Conservation (phyloP, 2,888 invertebrate species). For the Dolomedes plantarius region DNA sequence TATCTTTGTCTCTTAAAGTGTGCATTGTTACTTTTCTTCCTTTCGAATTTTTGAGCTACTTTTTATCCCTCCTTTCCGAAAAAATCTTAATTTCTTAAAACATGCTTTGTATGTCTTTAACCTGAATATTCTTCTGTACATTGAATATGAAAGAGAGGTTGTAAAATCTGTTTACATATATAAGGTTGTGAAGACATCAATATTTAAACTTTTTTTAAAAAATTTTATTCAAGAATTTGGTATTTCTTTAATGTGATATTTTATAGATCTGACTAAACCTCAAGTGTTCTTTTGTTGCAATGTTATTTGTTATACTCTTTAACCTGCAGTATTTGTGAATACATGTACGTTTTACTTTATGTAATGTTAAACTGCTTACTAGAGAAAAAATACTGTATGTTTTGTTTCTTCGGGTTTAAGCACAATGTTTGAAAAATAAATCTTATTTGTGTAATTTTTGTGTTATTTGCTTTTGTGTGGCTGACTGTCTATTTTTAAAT, state of each 20-base stretch:
- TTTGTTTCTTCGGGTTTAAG: conserved; percentile 52
- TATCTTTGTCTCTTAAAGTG: too few species aligned
- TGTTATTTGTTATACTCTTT: neutral
- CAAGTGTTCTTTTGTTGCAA: conserved; percentile 12
- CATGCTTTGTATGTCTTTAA: too few species aligned
- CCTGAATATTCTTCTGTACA: neutral
- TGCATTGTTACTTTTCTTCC: too few species aligned
- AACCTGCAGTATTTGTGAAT: conserved; percentile 15
- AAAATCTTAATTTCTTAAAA: too few species aligned
- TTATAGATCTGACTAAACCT: conserved; percentile 21
- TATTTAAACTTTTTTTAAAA: neutral
- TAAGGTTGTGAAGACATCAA: neutral
- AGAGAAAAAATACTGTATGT: conserved; percentile 32
- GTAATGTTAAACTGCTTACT: conserved; percentile 23
- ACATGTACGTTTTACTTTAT: conserved; percentile 31
- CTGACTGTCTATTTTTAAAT: neutral
- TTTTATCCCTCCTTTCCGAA: too few species aligned
- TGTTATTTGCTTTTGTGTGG: conserved; percentile 13
- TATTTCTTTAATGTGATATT: conserved; percentile 50
- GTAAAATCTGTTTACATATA: neutral
- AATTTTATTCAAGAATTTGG: conserved; percentile 5
- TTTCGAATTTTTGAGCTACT: too few species aligned
- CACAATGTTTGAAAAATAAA: conserved; percentile 68
- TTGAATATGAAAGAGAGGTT: neutral
- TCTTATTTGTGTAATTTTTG: conserved; percentile 60